phyloP scores from a whole-genome alignment of 2,113 vertebrate species.

The Nansenia antarctica region DNA sequence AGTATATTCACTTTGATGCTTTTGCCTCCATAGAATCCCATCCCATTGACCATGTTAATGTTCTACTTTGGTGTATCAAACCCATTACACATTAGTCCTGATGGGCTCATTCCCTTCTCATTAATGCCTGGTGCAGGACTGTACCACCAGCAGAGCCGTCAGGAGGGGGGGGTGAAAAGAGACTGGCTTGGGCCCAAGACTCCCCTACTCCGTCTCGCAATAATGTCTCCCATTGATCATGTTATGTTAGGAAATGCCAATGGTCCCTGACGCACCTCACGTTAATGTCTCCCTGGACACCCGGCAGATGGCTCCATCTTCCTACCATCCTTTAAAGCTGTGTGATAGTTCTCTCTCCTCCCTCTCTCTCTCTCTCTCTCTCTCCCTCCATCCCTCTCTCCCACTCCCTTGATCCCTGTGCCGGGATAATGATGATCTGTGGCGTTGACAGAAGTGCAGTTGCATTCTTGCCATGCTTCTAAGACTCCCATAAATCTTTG shows the following conservation, averaged over 20 bases:
- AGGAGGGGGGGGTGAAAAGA: background rate
- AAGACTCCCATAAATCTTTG: constrained; percentile 55
- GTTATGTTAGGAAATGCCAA: constrained; percentile 47
- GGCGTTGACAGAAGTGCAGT: constrained; percentile 34
- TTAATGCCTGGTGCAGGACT: background rate
- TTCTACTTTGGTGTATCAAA: background rate
- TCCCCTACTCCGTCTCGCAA: constrained; percentile 20
- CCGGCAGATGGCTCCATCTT: constrained; percentile 60
- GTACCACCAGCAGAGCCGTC: background rate
- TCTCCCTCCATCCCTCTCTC: too few relatives aligned
- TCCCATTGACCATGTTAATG: too few relatives aligned
- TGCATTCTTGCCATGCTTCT: constrained; percentile 32
- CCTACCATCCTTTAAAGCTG: constrained; percentile 49
- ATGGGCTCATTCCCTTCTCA: background rate
- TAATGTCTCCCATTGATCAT: constrained; percentile 72
- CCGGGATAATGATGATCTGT: constrained; percentile 57
- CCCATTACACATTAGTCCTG: background rate
- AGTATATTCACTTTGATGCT: too few relatives aligned
- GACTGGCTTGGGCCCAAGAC: constrained; percentile 25
- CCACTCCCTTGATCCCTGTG: constrained; percentile 24
- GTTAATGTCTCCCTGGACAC: constrained; percentile 63
- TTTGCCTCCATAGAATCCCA: too few relatives aligned
- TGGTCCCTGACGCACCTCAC: constrained; percentile 42
- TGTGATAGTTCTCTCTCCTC: background rate
- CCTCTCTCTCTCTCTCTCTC: too few relatives aligned